A percentile compares a stretch with the other conserved stretches of the same genome.
Evolutionary conservation across 2,113 vertebrate genomes (phyloP).

Genomic region (Coracopsis vasa): DNA sequence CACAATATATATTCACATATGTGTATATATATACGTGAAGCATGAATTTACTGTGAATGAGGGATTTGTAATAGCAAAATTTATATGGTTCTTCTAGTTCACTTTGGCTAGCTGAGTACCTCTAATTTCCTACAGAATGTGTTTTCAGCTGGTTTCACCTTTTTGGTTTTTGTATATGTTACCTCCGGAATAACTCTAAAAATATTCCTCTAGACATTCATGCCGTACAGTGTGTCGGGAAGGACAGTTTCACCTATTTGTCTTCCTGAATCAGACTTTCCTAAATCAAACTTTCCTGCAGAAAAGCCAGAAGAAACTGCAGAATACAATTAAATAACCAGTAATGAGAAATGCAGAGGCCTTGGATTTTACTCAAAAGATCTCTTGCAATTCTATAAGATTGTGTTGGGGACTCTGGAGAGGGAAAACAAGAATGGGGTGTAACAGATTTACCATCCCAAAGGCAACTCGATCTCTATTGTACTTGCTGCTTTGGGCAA

Average conservation of each 20-base stretch:
- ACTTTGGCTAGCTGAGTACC: background rate
- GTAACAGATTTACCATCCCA: background rate
- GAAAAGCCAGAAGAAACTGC: conserved; percentile 48
- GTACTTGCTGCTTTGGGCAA: background rate
- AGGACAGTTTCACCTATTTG: conserved; percentile 27
- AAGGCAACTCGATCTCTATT: background rate
- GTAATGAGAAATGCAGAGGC: conserved; percentile 59
- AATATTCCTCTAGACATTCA: background rate
- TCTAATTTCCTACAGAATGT: background rate
- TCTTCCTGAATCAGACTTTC: conserved; percentile 38
- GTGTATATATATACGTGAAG: background rate
- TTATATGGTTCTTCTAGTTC: background rate
- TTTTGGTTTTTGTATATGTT: background rate
- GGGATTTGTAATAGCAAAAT: background rate
- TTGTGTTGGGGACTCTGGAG: conserved; percentile 1
- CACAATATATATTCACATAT: background rate
- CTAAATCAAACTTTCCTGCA: conserved; percentile 63
- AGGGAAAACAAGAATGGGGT: background rate
- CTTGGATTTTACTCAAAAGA: background rate
- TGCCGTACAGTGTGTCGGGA: conserved; percentile 2
- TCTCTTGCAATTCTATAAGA: background rate
- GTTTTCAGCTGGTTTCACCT: background rate
- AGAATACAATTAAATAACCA: conserved; percentile 29
- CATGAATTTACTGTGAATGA: background rate
- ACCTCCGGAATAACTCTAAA: conserved; percentile 20